Conservation (phyloP, 2,888 invertebrate species). For the Formica aserva region DNA sequence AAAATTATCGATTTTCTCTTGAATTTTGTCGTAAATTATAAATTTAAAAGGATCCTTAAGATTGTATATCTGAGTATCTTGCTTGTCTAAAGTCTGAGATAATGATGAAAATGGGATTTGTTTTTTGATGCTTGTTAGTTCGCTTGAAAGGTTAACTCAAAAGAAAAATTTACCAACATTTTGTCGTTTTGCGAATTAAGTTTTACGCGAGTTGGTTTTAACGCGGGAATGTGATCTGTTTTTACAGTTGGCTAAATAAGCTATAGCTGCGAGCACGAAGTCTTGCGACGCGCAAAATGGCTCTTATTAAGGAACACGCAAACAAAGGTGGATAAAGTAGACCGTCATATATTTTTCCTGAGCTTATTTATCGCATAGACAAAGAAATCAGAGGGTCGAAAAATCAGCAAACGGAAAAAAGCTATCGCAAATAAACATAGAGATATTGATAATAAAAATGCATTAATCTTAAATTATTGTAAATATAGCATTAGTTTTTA, state of each 20-base stretch:
- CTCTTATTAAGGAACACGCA: constrained; percentile 36
- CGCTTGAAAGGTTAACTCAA: background rate
- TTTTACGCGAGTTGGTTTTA: constrained; percentile 37
- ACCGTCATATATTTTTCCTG: constrained; percentile 24
- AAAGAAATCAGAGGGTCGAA: constrained; percentile 13
- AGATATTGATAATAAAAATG: background rate
- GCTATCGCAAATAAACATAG: background rate
- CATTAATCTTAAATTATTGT: background rate
- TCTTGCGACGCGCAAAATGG: constrained; percentile 44
- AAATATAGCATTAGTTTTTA: background rate
- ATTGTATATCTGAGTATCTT: background rate
- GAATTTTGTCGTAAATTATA: background rate
- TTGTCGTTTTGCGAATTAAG: constrained; percentile 38
- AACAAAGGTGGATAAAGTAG: constrained; percentile 19
- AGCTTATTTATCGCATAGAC: constrained; percentile 17
- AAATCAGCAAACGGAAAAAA: background rate
- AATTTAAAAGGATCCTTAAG: background rate
- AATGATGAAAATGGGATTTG: constrained; percentile 15
- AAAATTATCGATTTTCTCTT: background rate
- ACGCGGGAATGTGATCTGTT: constrained; percentile 57
- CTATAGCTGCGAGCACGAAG: constrained; percentile 22
- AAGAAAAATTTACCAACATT: constrained; percentile 16
- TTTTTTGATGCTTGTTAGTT: background rate
- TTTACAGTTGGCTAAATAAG: constrained; percentile 65
- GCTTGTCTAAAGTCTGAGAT: background rate